Conservation (phyloP, 2,113 vertebrate species). For the Apeltes quadracus region DNA sequence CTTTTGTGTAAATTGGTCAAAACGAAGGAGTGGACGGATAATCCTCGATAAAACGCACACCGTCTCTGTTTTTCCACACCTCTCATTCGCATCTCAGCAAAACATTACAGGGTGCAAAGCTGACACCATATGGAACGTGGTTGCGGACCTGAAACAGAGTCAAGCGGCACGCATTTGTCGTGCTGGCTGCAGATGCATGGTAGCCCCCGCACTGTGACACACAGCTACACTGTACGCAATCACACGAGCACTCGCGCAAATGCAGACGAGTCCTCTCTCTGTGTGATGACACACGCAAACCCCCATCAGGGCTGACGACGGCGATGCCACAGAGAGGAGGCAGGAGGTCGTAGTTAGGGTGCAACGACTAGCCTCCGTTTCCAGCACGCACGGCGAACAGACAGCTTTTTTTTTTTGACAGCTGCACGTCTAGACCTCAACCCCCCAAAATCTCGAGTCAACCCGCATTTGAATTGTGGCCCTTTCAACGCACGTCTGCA, state of each 20-base stretch:
- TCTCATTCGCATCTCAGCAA: constrained; percentile 48
- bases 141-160: constrained; percentile 70
- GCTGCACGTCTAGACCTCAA: neutral
- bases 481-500: constrained; percentile 7
- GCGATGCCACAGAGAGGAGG: constrained; percentile 64
- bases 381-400: neutral
- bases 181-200: constrained; percentile 77
- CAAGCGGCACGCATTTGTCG: constrained; percentile 69
- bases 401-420: neutral
- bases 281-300: constrained; percentile 60
- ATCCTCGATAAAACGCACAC: neutral
- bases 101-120: constrained; percentile 33
- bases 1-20: constrained; percentile 21
- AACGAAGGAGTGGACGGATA: neutral
- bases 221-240: constrained; percentile 61
- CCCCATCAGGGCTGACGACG: constrained; percentile 75
- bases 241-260: constrained; percentile 32
- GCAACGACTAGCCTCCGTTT: constrained; percentile 58
- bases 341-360: constrained; percentile 51
- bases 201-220: constrained; percentile 77
- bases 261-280: neutral
- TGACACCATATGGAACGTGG: constrained; percentile 74
- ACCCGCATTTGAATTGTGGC: constrained; percentile 24
- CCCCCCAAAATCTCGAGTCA: constrained; percentile 1
- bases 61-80: constrained; percentile 7